A percentile compares a stretch with the other conserved stretches of the same genome.
Evolutionary conservation across 37 sponge, comb jelly and placozoan genomes (phyloP).

Genomic region (Ephydatia muelleri): DNA sequence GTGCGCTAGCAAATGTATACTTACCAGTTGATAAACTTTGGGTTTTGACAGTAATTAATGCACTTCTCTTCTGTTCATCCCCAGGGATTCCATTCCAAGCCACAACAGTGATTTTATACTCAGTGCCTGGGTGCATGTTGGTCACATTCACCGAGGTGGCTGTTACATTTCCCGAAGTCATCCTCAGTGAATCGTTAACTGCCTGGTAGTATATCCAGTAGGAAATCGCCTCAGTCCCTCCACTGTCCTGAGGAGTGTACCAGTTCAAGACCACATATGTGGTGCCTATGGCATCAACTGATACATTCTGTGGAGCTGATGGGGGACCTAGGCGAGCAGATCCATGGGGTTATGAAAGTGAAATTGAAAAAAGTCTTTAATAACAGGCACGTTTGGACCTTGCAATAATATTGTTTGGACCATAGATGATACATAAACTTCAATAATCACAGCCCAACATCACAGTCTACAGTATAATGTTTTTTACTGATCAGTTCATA

Average conservation of each 20-base stretch:
- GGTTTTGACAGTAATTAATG: background rate
- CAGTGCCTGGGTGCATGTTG: background rate
- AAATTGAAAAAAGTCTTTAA: too few species aligned
- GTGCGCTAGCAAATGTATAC: background rate
- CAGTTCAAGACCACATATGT: background rate
- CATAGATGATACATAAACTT: too few species aligned
- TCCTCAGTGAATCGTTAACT: background rate
- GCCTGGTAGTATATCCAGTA: conserved; percentile 58
- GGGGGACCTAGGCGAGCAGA: conserved; percentile 9
- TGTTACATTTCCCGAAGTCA: background rate
- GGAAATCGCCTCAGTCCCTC: conserved; percentile 77
- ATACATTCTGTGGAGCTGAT: background rate
- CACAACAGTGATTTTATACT: background rate
- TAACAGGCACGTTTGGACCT: too few species aligned
- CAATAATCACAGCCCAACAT: too few species aligned
- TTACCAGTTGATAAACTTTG: background rate
- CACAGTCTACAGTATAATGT: too few species aligned
- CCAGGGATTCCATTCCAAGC: background rate
- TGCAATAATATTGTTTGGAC: too few species aligned
- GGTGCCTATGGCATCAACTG: background rate
- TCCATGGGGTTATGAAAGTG: too few species aligned
- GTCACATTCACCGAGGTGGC: background rate
- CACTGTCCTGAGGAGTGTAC: conserved; percentile 37
- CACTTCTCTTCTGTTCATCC: background rate
- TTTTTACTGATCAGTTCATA: too few species aligned